Evolutionary conservation across 2,113 vertebrate genomes (phyloP).

Genomic region (Formicarius rufipectus): DNA sequence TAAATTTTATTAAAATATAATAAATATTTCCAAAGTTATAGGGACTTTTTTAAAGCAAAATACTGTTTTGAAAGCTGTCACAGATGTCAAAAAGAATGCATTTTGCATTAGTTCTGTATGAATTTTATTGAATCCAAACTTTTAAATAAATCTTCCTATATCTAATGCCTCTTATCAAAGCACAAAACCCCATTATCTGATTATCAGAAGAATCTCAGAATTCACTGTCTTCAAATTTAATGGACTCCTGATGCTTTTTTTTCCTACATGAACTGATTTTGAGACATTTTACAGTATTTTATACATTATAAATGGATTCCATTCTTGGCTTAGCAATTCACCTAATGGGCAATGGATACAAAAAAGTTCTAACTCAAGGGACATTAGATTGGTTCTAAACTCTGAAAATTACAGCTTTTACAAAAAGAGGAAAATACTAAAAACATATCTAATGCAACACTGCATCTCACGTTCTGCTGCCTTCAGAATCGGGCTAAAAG

Average conservation of each 20-base stretch:
- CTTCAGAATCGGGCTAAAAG: conserved; percentile 79
- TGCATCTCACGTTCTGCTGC: conserved; percentile 80
- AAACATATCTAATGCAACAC: conserved; percentile 82
- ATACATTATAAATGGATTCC: conserved; percentile 82
- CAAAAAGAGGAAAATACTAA: conserved; percentile 85
- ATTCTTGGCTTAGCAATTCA: conserved; percentile 82
- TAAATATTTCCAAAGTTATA: conserved; percentile 49
- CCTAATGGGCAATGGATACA: conserved; percentile 83
- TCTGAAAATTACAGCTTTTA: conserved; percentile 85
- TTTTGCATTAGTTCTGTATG: conserved; percentile 68
- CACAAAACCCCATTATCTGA: conserved; percentile 71
- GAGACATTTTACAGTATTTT: conserved; percentile 80
- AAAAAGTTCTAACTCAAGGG: conserved; percentile 80
- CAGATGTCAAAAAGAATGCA: conserved; percentile 66
- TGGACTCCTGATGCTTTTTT: conserved; percentile 75
- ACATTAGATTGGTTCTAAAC: conserved; percentile 85
- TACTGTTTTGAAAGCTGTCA: conserved; percentile 66
- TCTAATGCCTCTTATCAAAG: conserved; percentile 77
- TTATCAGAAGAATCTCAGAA: conserved; percentile 76
- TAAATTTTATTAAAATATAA: conserved; percentile 70
- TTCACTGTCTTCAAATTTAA: conserved; percentile 76
- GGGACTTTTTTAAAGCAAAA: conserved; percentile 23
- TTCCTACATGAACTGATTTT: conserved; percentile 71
- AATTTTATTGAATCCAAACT: conserved; percentile 76
- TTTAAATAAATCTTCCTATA: conserved; percentile 76